phyloP scores from a whole-genome alignment of 2,888 invertebrate genomes.

The Periphyllus acericola region DNA sequence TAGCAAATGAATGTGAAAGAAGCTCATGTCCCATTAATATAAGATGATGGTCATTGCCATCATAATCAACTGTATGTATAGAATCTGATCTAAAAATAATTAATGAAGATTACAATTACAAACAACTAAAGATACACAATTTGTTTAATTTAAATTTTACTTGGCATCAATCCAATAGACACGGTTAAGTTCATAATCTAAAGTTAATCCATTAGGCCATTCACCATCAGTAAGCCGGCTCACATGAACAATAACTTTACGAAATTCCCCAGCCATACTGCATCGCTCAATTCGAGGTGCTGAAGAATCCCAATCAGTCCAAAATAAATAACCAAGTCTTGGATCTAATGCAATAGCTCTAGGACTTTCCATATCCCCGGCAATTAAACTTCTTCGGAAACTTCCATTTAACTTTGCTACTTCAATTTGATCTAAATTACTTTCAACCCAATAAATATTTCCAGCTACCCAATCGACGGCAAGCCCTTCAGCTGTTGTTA shows the following conservation, averaged over 20 bases:
- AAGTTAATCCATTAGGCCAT: constrained; percentile 86
- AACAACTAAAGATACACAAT: neutral
- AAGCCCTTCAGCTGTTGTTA: constrained; percentile 87
- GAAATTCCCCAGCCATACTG: constrained; percentile 79
- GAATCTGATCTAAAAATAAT: constrained; percentile 77
- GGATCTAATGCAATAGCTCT: constrained; percentile 86
- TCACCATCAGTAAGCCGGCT: constrained; percentile 73
- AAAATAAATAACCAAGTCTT: constrained; percentile 80
- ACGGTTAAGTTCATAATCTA: constrained; percentile 78
- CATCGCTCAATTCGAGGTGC: constrained; percentile 85
- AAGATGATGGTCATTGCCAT: constrained; percentile 77
- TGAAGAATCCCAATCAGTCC: constrained; percentile 87
- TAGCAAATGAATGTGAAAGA: constrained; percentile 88
- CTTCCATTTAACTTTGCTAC: constrained; percentile 80
- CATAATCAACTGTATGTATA: constrained; percentile 84
- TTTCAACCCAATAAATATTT: constrained; percentile 90
- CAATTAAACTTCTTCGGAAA: constrained; percentile 80
- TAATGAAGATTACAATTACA: neutral
- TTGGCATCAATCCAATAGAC: constrained; percentile 90
- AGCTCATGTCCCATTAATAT: constrained; percentile 80
- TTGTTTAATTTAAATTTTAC: constrained; percentile 65
- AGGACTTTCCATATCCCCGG: constrained; percentile 85
- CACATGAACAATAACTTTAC: constrained; percentile 73
- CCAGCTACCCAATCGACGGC: constrained; percentile 89
- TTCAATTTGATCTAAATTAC: constrained; percentile 84